A percentile compares a stretch with the other conserved stretches of the same genome.
Evolutionary conservation across 2,888 invertebrate genomes (phyloP).

Genomic region (Drosophila anomalipes): DNA sequence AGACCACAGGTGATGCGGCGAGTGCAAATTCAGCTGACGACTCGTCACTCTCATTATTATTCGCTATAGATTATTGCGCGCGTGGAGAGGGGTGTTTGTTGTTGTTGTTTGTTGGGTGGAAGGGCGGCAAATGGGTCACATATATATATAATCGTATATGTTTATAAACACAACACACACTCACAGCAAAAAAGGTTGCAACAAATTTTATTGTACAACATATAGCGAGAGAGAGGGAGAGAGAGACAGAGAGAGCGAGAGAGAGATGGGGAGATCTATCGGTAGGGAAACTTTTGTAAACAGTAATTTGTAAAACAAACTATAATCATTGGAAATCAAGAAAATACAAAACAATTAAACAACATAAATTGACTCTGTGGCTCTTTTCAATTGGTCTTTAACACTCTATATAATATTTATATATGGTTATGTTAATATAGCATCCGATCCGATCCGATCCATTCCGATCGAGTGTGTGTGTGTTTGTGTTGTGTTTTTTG

Average conservation of each 20-base stretch:
- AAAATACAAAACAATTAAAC: slow-evolving; percentile 47
- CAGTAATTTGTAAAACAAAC: slow-evolving; percentile 22
- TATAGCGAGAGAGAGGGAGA: not conserved
- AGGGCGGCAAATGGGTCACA: slow-evolving; percentile 40
- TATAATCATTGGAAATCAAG: slow-evolving; percentile 48
- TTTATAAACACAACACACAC: slow-evolving; percentile 28
- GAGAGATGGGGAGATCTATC: slow-evolving; percentile 5
- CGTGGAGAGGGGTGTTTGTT: not conserved
- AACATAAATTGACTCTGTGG: slow-evolving; percentile 43
- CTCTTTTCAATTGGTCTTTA: slow-evolving; percentile 46
- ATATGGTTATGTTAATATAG: slow-evolving; percentile 26
- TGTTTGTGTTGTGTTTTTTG: slow-evolving; percentile 20
- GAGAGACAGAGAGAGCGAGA: slow-evolving; percentile 3
- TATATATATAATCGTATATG: slow-evolving; percentile 14
- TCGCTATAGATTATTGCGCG: slow-evolving; percentile 16
- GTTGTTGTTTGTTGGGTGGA: not conserved
- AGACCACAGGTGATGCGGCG: slow-evolving; percentile 73
- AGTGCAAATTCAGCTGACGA: slow-evolving; percentile 76
- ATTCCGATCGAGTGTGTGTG: slow-evolving; percentile 30
- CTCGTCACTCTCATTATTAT: slow-evolving; percentile 68
- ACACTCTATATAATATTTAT: slow-evolving; percentile 47
- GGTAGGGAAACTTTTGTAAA: slow-evolving; percentile 4
- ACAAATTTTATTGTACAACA: slow-evolving; percentile 18
- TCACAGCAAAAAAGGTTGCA: slow-evolving; percentile 39
- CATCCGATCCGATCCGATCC: slow-evolving; percentile 25